Base-by-base conservation (phyloP, 2,797 vertebrate species). In the Chiroxiphia lanceolata region DNA sequence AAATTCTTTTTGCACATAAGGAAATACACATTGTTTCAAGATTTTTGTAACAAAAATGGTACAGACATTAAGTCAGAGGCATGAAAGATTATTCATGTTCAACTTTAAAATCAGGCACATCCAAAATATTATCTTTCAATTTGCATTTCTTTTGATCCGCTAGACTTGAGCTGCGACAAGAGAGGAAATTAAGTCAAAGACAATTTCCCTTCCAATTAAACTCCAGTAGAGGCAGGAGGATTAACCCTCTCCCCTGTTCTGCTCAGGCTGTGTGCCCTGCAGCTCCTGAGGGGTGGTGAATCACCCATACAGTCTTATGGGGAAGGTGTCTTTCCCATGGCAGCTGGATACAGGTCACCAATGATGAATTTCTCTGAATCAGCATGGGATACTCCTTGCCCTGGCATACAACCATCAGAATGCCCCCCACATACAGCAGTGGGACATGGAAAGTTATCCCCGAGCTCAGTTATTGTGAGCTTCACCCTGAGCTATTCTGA, bases 181-280 rank as follows among this genome's bases (percentile, higher is more conserved):
- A 81, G 51, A 93, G 54, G 56, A 96, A 91, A 95, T 94, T 87
- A 95, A 95, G 89, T 76, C 50, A 81, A 81, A 96, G 90, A 61
- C 34, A 44, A 40, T 77, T 77, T 94, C 87, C 31, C 42, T 72
- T 70, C 64, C 60, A 95, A 90, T 88, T 96, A 96, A 96, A 96
- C 80, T 80, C 51, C 72, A 60, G 26, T 15, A 60, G 63, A 38
- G 19, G 42, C 13, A 70, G 74, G 19, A 74, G 38, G 47, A 90
- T 89, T 82, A 89, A 94, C 83, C 77, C 23, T 89, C 38, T 90
- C 42, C 29, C 36, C 29, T 31, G 36, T 63, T 94, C 33, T 15
- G 31, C 2, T 45, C 60, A n/a, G 50, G 25, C 45, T 64, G 26
- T 0, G 2, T 1, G 3, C 26, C 53, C 45, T 18, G 50, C 2